Evolutionary conservation across 2,888 invertebrate species (phyloP), one percentile per base, ranked within the genome.

Genomic region (Lampropteryx suffumata): DNA sequence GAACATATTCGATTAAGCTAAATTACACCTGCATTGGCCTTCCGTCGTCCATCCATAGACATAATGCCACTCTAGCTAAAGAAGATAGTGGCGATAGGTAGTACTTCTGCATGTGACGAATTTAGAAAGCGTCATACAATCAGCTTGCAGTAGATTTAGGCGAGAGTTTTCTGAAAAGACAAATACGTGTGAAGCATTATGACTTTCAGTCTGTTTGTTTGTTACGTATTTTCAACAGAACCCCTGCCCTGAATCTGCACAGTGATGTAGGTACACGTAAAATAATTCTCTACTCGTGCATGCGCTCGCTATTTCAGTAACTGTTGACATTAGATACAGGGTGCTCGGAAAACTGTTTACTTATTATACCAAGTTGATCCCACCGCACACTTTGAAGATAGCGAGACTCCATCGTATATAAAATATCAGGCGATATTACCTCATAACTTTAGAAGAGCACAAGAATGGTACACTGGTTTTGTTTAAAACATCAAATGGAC

Each of bases 371-470:
- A 30, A 4, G 24, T 28, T 65, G 65, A 82, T 73, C 77, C 72
- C 28, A 40, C n/a, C 3, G 65, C 71, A 80, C 75, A 82, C 77
- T 59, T 17, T 27, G 34, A 42, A 72, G 76, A 77, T 73, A 75
- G 40, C 47, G 40, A 51, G 24, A 7, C 47, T 35, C 30, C 13
- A 34, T 27, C 28, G 41, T 48, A 55, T 50, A 57, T 49, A 51
- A 49, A 49, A 30, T 59, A 59, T 51, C 35, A 41, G 24, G 28
- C 11, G 13, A 3, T 30, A 48, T 57, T 55, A 54, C 50, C 41
- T 55, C 57, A 59, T 47, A 40, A 39, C 36, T 48, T 44, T 32
- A 33, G 26, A 27, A n/a, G 28, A 26, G 8, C 30, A 36, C 37
- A 30, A 61, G 54, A 53, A 67, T 67, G 64, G 37, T 48, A 50